These are phyloP conservation scores for Cladopsammia gracilis DNA, from an alignment of 64 coral and sea anemone genomes.

Conservation along the genomic window DNA sequence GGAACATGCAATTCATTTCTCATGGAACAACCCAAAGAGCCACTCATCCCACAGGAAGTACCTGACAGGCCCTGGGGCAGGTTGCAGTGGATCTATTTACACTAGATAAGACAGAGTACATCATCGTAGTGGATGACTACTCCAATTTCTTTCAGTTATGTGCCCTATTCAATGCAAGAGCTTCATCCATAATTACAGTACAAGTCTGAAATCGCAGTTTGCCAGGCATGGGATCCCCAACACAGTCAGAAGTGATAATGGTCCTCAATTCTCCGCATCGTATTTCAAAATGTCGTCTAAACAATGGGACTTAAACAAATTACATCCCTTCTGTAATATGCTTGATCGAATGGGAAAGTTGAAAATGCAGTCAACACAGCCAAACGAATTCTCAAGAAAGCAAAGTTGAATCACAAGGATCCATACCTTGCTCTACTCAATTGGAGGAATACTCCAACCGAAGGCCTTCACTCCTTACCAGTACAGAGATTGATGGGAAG, in stretches of 20 bases:
- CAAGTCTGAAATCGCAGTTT: constrained; percentile 45
- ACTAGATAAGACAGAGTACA: constrained; percentile 19
- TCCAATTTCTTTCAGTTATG: too few relatives aligned
- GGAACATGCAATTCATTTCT: not conserved
- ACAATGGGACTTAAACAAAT: constrained; percentile 54
- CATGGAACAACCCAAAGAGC: not conserved
- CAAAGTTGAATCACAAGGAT: constrained; percentile 13
- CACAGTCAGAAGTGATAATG: constrained; percentile 46
- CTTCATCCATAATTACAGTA: constrained; percentile 23
- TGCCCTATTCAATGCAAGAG: not conserved
- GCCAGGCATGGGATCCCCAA: constrained; percentile 48
- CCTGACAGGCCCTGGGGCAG: not conserved
- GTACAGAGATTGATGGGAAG: constrained; percentile 28
- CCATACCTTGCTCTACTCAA: constrained; percentile 60
- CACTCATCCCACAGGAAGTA: not conserved
- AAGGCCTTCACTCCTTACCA: constrained; percentile 38
- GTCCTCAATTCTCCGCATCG: constrained; percentile 50
- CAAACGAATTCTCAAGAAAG: constrained; percentile 64
- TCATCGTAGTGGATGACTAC: constrained; percentile 66
- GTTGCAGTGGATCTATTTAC: constrained; percentile 27
- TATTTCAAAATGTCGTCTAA: constrained; percentile 32
- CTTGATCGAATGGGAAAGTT: constrained; percentile 65
- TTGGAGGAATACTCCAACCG: constrained; percentile 55
- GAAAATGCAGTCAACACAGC: constrained; percentile 48
- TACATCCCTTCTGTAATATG: constrained; percentile 37